Evolutionary conservation across 2,888 invertebrate genomes (phyloP).

Genomic region (Neuroscelio doddi): DNA sequence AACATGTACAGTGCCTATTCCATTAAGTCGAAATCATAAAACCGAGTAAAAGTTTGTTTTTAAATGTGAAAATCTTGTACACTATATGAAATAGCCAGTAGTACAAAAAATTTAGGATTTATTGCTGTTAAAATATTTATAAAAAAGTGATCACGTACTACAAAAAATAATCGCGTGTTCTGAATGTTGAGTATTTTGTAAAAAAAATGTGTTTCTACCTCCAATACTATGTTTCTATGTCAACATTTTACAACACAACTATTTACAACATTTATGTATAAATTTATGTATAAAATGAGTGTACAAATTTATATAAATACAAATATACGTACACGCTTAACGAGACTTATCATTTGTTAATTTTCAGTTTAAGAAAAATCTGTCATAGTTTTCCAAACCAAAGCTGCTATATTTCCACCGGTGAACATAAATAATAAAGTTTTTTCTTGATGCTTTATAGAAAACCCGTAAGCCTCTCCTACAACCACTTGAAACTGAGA

Average conservation of each 20-base stretch:
- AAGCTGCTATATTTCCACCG: conserved; percentile 87
- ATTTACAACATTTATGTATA: too few species aligned
- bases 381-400: conserved; percentile 62
- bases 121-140: too few species aligned
- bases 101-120: too few species aligned
- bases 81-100: too few species aligned
- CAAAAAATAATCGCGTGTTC: conserved; percentile 14
- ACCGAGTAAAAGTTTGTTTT: too few species aligned
- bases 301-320: conserved; percentile 1
- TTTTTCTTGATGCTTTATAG: conserved; percentile 92
- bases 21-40: too few species aligned
- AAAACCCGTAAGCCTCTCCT: conserved; percentile 96
- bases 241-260: not conserved
- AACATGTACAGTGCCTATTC: too few species aligned
- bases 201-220: conserved; percentile 23
- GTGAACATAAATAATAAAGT: conserved; percentile 91
- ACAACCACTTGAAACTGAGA: conserved; percentile 88
- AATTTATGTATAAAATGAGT: conserved; percentile 1
- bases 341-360: conserved; percentile 6
- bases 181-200: conserved; percentile 32
- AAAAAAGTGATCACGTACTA: too few species aligned
- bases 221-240: conserved; percentile 8
- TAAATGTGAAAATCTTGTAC: too few species aligned
- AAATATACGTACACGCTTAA: not conserved
- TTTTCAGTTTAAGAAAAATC: conserved; percentile 21